A percentile compares a stretch with the other conserved stretches of the same genome.
Conservation (phyloP, 2,113 vertebrate genomes). For the Galbula dea region DNA sequence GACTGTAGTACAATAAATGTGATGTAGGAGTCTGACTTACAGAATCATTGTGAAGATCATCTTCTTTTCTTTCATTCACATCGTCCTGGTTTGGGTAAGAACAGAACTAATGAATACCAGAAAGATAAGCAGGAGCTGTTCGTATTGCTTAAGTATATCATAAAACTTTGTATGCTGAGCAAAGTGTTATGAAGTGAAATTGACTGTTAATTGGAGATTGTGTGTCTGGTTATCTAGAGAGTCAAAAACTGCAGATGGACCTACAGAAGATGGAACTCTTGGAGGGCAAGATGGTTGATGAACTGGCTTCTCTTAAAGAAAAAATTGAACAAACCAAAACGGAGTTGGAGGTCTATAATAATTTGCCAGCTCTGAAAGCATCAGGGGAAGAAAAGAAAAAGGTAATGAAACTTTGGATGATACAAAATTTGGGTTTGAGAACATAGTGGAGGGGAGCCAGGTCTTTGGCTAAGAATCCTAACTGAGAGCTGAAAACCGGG, state of each 20-base stretch:
- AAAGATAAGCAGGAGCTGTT: not conserved
- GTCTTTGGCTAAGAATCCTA: not conserved
- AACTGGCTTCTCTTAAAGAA: conserved; percentile 83
- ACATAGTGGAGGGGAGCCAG: not conserved
- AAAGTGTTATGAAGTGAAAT: not conserved
- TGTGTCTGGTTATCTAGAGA: conserved; percentile 77
- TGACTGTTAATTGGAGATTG: not conserved
- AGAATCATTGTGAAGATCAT: not conserved
- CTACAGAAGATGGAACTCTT: conserved; percentile 93
- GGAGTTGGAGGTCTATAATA: conserved; percentile 81
- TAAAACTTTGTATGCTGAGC: not conserved
- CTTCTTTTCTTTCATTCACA: not conserved
- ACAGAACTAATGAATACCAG: too few species aligned
- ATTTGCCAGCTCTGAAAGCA: conserved; percentile 84
- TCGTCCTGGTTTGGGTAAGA: too few species aligned
- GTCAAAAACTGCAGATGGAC: conserved; percentile 88
- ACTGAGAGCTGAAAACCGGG: not conserved
- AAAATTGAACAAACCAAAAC: conserved; percentile 81
- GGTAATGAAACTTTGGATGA: conserved; percentile 61
- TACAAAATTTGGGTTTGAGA: not conserved
- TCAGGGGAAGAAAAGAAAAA: conserved; percentile 88
- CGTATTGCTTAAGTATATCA: not conserved
- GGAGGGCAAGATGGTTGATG: conserved; percentile 87
- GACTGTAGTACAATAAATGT: not conserved
- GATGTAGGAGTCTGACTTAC: not conserved